Percentiles rank a stretch among this genome's conserved stretches.
These are phyloP conservation scores for Platanista minor DNA, from an alignment of 2,113 vertebrate species.

Conservation along the genomic window DNA sequence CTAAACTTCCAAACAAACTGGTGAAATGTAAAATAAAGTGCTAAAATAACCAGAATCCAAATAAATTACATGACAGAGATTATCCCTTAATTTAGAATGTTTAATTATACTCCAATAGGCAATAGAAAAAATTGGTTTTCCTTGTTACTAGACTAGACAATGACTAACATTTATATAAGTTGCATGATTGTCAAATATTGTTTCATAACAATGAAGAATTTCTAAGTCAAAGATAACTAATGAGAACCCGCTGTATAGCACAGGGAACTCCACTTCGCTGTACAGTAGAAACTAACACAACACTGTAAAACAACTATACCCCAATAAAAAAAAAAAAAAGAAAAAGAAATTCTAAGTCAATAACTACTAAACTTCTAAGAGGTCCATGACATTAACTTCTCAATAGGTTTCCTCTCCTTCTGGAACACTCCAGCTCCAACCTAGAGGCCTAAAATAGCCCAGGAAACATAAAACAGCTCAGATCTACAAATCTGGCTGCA, in stretches of 20 bases:
- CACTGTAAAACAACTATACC: too few species aligned
- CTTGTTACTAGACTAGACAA: background rate
- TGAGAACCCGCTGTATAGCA: too few species aligned
- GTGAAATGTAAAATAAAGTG: background rate
- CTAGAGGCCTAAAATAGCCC: background rate
- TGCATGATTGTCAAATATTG: background rate
- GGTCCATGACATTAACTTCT: background rate
- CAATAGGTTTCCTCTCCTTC: background rate
- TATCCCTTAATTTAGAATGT: background rate
- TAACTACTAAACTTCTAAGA: background rate
- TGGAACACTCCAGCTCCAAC: background rate
- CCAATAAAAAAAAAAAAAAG: too few species aligned
- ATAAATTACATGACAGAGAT: background rate
- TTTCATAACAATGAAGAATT: background rate
- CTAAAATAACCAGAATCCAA: background rate
- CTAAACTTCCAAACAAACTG: background rate
- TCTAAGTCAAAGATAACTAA: too few species aligned
- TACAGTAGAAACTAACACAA: too few species aligned
- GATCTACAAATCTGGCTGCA: background rate
- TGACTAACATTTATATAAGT: background rate
- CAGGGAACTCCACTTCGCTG: too few species aligned
- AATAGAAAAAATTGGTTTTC: background rate
- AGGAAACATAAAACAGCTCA: background rate
- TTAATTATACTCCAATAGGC: background rate
- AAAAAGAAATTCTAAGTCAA: background rate